Evolutionary conservation across 1,140 invertebrate species (phyloP).

Genomic region (Bombus turneri): DNA sequence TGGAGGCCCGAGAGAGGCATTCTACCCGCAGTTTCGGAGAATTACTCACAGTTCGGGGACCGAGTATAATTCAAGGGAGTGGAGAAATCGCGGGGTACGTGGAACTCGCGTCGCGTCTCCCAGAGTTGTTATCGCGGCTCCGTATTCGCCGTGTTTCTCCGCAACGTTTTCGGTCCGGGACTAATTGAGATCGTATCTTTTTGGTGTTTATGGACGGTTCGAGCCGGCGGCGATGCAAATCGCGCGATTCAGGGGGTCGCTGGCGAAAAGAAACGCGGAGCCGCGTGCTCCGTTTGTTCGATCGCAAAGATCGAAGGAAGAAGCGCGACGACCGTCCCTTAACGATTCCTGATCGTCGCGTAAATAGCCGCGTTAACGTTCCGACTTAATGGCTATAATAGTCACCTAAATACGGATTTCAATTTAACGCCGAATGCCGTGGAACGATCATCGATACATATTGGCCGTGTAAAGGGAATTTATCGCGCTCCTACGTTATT

Average conservation of each 20-base stretch:
- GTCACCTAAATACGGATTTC: slow-evolving; percentile 48
- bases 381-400: slow-evolving; percentile 39
- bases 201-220: slow-evolving; percentile 56
- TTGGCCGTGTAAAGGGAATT: slow-evolving; percentile 15
- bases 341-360: slow-evolving; percentile 11
- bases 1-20: neutral
- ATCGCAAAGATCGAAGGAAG: neutral
- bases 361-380: slow-evolving; percentile 33
- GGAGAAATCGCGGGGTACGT: slow-evolving; percentile 39
- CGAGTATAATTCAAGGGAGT: slow-evolving; percentile 28
- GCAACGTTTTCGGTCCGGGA: slow-evolving; percentile 41
- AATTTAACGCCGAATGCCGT: slow-evolving; percentile 5
- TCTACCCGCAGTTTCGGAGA: slow-evolving; percentile 34
- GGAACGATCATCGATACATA: slow-evolving; percentile 32
- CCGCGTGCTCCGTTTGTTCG: slow-evolving; percentile 17
- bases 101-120: slow-evolving; percentile 47
- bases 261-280: too few relatives aligned
- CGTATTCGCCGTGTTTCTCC: slow-evolving; percentile 39
- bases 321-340: neutral
- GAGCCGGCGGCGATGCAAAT: slow-evolving; percentile 2
- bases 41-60: slow-evolving; percentile 42
- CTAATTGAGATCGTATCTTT: slow-evolving; percentile 70
- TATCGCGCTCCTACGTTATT: slow-evolving; percentile 24
- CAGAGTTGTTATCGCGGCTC: slow-evolving; percentile 55
- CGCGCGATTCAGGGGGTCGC: neutral